Base-by-base conservation (phyloP, 1,140 invertebrate species). In the Ooceraea biroi region DNA sequence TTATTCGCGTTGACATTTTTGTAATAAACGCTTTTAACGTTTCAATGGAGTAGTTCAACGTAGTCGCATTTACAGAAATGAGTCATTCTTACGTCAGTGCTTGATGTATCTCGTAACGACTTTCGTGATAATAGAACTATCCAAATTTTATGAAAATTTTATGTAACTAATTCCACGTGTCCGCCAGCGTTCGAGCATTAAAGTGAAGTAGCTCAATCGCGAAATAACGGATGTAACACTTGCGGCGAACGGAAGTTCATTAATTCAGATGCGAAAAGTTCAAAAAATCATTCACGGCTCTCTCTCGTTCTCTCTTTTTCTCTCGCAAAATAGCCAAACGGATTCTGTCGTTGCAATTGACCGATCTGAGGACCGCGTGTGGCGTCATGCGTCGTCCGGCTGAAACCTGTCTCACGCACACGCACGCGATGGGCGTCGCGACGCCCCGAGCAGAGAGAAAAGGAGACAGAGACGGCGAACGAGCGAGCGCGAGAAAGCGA, bases 261-360 rank as follows among this genome's bases (percentile, higher is more conserved):
- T 65, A 36, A 50, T 25, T n/a, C 19, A 48, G 5, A 12, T 27
- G 11, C 14, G 17, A 12, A 19, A 8, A 17, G 7, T 12, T 60
- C 1, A 14, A 27, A 27, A 41, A 41, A 27, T 36, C 17, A 77
- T n/a, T 22, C 10, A 52, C 11, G 50, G 25, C 22, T 46, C n/a
- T 8, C 8, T n/a, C 3, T 8, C 8, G 12, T 11, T 19, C 44
- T 52, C 14, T 22, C 12, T 0, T 11, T n/a, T 12, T 14, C n/a
- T n/a, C 36, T 36, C 58, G 60, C 25, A 11, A 63, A 11, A 25
- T 5, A 14, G 30, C n/a, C 66, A 30, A 86, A 83, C 52, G 78
- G 60, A 72, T 63, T 22, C 7, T 55, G 22, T 27, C 36, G 46
- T 48, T 48, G 73, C 30, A 68, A 61, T 55, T 58, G 48, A 44